These are phyloP conservation scores for Rhinogobius similis DNA, from an alignment of 2,113 vertebrate species.

Conservation along the genomic window DNA sequence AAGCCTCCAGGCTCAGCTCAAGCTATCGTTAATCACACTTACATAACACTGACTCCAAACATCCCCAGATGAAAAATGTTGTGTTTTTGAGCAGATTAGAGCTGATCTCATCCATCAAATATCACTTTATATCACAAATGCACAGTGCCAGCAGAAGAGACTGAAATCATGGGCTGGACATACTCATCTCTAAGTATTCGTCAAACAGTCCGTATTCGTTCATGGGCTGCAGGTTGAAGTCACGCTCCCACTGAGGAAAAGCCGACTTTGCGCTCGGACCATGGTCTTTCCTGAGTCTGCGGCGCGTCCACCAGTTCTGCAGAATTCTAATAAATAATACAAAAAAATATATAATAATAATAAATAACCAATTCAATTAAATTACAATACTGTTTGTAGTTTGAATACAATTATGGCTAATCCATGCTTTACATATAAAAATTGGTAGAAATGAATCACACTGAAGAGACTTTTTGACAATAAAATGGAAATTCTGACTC, in stretches of 20 bases:
- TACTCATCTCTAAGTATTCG: conserved; percentile 98
- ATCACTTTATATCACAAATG: conserved; percentile 11
- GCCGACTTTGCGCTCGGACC: conserved; percentile 78
- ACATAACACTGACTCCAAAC: conserved; percentile 26
- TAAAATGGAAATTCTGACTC: too few relatives aligned
- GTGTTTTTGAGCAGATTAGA: conserved; percentile 29
- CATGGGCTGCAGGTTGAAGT: conserved; percentile 93
- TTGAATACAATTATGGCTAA: background rate
- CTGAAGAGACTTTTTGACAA: too few relatives aligned
- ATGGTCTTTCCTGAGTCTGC: conserved; percentile 82
- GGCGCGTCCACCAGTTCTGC: conserved; percentile 93
- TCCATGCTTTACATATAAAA: background rate
- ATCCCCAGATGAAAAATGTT: conserved; percentile 16
- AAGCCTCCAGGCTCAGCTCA: conserved; percentile 17
- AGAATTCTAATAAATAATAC: too few relatives aligned
- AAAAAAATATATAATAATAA: too few relatives aligned
- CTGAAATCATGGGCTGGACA: too few relatives aligned
- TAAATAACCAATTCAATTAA: background rate
- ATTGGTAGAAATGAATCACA: too few relatives aligned
- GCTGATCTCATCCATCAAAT: background rate
- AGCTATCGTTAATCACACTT: conserved; percentile 22
- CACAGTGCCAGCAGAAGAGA: background rate
- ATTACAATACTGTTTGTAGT: background rate
- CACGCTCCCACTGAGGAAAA: conserved; percentile 92
- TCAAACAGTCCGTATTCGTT: conserved; percentile 95